Conservation (phyloP, 2,888 invertebrate species). For the Ormyrus nitidulus region DNA sequence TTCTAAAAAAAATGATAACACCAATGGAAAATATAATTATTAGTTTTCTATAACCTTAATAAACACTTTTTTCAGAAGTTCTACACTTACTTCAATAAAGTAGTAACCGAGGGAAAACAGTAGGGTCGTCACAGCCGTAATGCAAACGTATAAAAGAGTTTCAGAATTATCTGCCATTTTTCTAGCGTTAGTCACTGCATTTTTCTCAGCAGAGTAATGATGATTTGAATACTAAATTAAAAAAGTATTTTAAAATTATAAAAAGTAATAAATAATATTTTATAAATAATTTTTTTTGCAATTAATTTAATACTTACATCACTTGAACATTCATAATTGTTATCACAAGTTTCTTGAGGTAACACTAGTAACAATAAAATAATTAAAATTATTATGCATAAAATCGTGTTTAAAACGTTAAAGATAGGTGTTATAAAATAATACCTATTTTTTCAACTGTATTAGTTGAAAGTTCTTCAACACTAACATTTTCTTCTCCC, state of each 20-base stretch:
- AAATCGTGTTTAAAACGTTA: background rate
- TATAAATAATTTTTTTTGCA: background rate
- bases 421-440: background rate
- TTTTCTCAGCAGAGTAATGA: slow-evolving; percentile 57
- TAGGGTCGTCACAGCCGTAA: slow-evolving; percentile 84
- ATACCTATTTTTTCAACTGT: slow-evolving; percentile 52
- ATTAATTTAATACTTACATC: slow-evolving; percentile 42
- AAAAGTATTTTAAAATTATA: slow-evolving; percentile 12
- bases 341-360: slow-evolving; percentile 51
- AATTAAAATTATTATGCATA: background rate
- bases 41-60: background rate
- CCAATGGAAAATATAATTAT: background rate
- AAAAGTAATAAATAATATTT: slow-evolving; percentile 8
- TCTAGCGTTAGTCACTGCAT: slow-evolving; percentile 58
- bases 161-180: slow-evolving; percentile 64
- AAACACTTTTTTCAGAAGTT: background rate
- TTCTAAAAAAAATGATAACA: slow-evolving; percentile 72
- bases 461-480: slow-evolving; percentile 32
- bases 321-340: slow-evolving; percentile 41
- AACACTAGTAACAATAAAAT: slow-evolving; percentile 42
- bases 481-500: slow-evolving; percentile 41
- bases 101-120: slow-evolving; percentile 87
- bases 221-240: slow-evolving; percentile 32
- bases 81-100: slow-evolving; percentile 81
- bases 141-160: slow-evolving; percentile 78